phyloP scores from a whole-genome alignment of 2,113 vertebrate genomes.

The Corythornis madagascariensis region DNA sequence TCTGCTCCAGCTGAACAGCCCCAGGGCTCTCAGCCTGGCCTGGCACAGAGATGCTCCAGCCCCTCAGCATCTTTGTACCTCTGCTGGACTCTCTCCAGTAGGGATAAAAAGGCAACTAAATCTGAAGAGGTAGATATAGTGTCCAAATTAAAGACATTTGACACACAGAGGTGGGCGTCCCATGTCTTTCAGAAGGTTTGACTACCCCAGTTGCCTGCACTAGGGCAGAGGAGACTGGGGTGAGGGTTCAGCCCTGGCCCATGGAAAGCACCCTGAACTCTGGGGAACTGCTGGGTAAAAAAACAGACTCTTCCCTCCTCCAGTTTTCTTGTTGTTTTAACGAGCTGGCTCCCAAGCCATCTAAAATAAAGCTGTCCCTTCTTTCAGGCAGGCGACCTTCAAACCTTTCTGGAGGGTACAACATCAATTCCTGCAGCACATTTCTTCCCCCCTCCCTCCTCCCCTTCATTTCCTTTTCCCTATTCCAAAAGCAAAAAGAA shows the following conservation, averaged over 20 bases:
- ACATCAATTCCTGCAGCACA: neutral
- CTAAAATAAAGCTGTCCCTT: neutral
- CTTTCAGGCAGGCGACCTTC: neutral
- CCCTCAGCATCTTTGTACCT: neutral
- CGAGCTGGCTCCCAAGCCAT: neutral
- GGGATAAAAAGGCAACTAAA: neutral
- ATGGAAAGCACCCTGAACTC: no score
- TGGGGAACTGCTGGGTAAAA: neutral
- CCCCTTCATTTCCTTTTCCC: constrained; percentile 2
- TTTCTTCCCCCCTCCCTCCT: neutral
- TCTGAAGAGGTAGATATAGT: neutral
- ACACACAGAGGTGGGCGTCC: accelerated
- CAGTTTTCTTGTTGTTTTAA: neutral
- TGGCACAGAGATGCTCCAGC: neutral
- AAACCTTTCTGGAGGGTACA: neutral
- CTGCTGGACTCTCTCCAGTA: neutral
- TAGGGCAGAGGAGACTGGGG: neutral
- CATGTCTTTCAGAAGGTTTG: accelerated
- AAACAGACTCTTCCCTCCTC: neutral
- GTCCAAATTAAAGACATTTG: neutral
- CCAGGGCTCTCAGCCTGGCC: neutral
- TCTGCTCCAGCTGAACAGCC: neutral
- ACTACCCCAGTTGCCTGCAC: accelerated
- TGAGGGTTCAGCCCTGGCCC: no score
- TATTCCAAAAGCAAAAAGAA: constrained; percentile 4